Evolutionary conservation across 2,888 invertebrate genomes (phyloP).

Genomic region (Mesoligia furuncula): DNA sequence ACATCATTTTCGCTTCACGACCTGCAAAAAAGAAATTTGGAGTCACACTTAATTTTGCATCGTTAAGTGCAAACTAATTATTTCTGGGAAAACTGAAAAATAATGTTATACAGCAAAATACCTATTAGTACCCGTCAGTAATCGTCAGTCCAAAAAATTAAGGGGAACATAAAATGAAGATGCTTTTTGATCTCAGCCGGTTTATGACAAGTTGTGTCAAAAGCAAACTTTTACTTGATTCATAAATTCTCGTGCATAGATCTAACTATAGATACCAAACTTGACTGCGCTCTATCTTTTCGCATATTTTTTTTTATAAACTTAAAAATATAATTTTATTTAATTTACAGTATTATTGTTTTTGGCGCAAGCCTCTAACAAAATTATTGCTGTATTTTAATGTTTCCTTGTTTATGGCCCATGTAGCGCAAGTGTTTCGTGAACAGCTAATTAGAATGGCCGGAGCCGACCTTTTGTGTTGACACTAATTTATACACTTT

Average conservation of each 20-base stretch:
- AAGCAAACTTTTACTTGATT: constrained; percentile 36
- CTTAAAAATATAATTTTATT: constrained; percentile 38
- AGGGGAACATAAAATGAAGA: constrained; percentile 45
- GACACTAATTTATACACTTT: constrained; percentile 58
- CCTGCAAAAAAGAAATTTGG: constrained; percentile 50
- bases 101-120: constrained; percentile 33
- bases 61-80: constrained; percentile 54
- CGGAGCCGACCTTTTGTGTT: constrained; percentile 62
- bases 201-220: constrained; percentile 59
- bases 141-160: constrained; percentile 55
- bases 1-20: constrained; percentile 50
- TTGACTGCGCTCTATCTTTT: constrained; percentile 44
- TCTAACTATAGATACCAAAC: constrained; percentile 53
- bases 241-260: constrained; percentile 38
- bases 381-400: constrained; percentile 66
- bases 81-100: constrained; percentile 50
- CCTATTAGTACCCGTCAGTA: constrained; percentile 54
- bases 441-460: constrained; percentile 73
- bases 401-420: constrained; percentile 73
- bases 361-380: constrained; percentile 64
- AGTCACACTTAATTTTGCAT: constrained; percentile 53
- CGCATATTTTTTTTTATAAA: constrained; percentile 24
- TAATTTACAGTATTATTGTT: constrained; percentile 29
- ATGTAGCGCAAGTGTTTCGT: constrained; percentile 75
- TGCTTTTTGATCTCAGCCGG: constrained; percentile 61